Evolutionary conservation across 2,888 invertebrate species (phyloP).

Genomic region (Pachydiplax longipennis): DNA sequence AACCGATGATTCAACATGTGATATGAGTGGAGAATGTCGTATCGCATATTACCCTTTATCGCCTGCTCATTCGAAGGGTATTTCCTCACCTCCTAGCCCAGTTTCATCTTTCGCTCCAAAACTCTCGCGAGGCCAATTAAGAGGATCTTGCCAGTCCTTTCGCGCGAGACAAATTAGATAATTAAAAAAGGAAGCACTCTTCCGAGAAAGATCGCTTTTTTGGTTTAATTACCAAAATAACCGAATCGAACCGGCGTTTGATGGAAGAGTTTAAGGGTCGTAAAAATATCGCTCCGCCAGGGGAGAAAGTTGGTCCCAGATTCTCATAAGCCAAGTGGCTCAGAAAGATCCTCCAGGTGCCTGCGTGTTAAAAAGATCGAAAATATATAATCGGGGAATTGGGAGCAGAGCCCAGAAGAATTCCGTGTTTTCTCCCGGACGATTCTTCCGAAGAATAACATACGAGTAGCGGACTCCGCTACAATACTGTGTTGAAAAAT

Average conservation of each 20-base stretch:
- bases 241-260: background rate
- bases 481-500: background rate
- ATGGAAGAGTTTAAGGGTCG: background rate
- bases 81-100: too few species aligned
- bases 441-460: background rate
- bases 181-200: background rate
- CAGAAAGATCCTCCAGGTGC: background rate
- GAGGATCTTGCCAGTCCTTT: background rate
- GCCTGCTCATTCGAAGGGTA: too few species aligned
- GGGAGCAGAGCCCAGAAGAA: background rate
- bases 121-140: background rate
- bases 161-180: background rate
- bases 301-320: background rate
- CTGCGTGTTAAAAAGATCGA: background rate
- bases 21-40: too few species aligned
- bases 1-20: too few species aligned
- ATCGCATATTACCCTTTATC: too few species aligned
- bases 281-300: background rate
- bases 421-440: slow-evolving; percentile 13
- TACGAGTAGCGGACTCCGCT: background rate
- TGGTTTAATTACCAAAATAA: slow-evolving; percentile 14
- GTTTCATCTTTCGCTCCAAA: too few species aligned
- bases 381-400: slow-evolving; percentile 3
- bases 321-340: background rate
- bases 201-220: background rate